phyloP scores from a whole-genome alignment of 2,797 vertebrate genomes.

The Fistularia commersonii region DNA sequence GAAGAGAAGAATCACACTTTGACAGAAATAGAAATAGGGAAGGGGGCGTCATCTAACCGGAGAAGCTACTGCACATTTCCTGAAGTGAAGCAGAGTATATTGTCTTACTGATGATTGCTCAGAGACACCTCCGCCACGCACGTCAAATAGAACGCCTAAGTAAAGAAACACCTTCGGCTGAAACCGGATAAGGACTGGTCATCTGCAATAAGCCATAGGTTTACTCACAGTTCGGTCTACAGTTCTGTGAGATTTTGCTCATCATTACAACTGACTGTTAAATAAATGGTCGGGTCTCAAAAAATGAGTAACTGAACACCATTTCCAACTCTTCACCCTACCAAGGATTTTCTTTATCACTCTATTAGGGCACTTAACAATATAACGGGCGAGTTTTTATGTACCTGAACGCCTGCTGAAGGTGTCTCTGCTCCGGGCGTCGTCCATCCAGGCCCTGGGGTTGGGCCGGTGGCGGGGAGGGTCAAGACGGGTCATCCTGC shows the following conservation, averaged over 20 bases:
- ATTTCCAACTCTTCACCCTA: too few species aligned
- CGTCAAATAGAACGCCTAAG: slow-evolving; percentile 52
- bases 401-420: slow-evolving; percentile 63
- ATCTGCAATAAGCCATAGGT: slow-evolving; percentile 43
- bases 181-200: slow-evolving; percentile 62
- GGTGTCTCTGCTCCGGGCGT: slow-evolving; percentile 48
- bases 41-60: slow-evolving; percentile 12
- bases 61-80: slow-evolving; percentile 19
- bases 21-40: slow-evolving; percentile 14
- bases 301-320: too few species aligned
- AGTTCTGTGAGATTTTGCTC: background rate
- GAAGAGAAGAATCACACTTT: slow-evolving; percentile 6
- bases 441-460: slow-evolving; percentile 73
- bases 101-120: slow-evolving; percentile 63
- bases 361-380: background rate
- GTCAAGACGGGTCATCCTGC: slow-evolving; percentile 73
- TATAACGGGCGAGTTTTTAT: background rate
- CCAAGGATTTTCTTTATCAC: background rate
- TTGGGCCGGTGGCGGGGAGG: slow-evolving; percentile 63
- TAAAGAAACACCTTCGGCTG: slow-evolving; percentile 67
- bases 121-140: slow-evolving; percentile 57
- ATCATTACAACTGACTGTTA: too few species aligned
- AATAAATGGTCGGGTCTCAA: too few species aligned
- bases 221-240: slow-evolving; percentile 13
- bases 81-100: slow-evolving; percentile 44